A percentile compares a stretch with the other conserved stretches of the same genome.
These are phyloP conservation scores for Pocillopora meandrina DNA, from an alignment of 92 coral and sea anemone genomes.

Conservation along the genomic window DNA sequence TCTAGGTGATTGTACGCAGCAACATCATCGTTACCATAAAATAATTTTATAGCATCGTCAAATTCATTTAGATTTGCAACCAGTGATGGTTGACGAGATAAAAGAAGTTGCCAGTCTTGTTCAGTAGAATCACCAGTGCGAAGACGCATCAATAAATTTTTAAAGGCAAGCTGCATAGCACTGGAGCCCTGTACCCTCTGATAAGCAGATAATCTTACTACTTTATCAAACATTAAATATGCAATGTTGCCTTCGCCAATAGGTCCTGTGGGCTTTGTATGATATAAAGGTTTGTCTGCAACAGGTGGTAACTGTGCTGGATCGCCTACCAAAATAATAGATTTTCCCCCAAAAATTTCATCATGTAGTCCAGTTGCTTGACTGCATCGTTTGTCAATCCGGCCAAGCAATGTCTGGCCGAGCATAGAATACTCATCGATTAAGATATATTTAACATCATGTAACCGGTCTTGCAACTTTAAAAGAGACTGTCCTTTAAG, in stretches of 20 bases:
- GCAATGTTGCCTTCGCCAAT: slow-evolving; percentile 64
- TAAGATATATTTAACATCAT: slow-evolving; percentile 48
- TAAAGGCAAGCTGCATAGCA: slow-evolving; percentile 38
- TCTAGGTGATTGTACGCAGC: slow-evolving; percentile 35
- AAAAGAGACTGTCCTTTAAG: no score
- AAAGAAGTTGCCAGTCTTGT: slow-evolving; percentile 59
- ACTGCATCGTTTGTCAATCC: slow-evolving; percentile 48
- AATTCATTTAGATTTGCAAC: slow-evolving; percentile 55
- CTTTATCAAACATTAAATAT: slow-evolving; percentile 56
- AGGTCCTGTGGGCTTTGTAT: slow-evolving; percentile 36
- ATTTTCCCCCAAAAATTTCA: slow-evolving; percentile 45
- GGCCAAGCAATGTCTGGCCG: slow-evolving; percentile 46
- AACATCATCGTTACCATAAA: slow-evolving; percentile 51
- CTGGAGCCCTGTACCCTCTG: slow-evolving; percentile 45
- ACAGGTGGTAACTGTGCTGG: slow-evolving; percentile 64
- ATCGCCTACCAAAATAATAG: slow-evolving; percentile 51
- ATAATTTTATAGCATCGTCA: slow-evolving; percentile 51
- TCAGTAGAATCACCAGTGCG: slow-evolving; percentile 42
- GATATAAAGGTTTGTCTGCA: no score
- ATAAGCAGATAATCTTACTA: slow-evolving; percentile 39
- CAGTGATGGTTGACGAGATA: slow-evolving; percentile 52
- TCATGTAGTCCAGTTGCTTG: slow-evolving; percentile 50
- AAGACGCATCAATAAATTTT: slow-evolving; percentile 40
- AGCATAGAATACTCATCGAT: slow-evolving; percentile 64
- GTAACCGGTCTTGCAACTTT: slow-evolving; percentile 45